A percentile compares a stretch with the other conserved stretches of the same genome.
Evolutionary conservation across 1,140 invertebrate genomes (phyloP).

Genomic region (Parasteatoda tepidariorum): DNA sequence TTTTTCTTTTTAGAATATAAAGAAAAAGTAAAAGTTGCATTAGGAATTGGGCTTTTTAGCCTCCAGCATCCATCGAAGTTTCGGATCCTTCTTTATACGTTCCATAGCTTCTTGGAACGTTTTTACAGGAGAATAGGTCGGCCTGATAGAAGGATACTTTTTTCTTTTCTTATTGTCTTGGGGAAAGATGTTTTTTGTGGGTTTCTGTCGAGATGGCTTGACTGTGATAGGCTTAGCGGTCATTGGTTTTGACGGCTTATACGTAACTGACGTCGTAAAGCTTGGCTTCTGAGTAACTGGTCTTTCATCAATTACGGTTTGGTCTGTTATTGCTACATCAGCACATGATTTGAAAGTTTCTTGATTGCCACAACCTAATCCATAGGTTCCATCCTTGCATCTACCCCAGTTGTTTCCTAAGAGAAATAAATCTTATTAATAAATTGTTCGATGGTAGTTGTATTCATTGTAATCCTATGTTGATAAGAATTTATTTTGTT

Average conservation of each 20-base stretch:
- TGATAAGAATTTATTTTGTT: too few relatives aligned
- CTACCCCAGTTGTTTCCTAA: constrained; percentile 74
- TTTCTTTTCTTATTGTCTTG: constrained; percentile 20
- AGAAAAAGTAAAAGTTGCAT: too few relatives aligned
- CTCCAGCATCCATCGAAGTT: constrained; percentile 39
- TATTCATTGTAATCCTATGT: too few relatives aligned
- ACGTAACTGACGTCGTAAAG: background rate
- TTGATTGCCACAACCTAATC: constrained; percentile 85
- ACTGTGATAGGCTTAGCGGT: background rate
- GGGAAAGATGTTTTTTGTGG: background rate
- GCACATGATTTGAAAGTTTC: constrained; percentile 89
- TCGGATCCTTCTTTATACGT: constrained; percentile 24
- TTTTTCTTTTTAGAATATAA: too few relatives aligned
- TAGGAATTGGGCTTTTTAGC: background rate
- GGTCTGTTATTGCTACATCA: constrained; percentile 79
- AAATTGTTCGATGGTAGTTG: background rate
- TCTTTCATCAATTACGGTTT: constrained; percentile 61
- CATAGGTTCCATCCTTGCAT: constrained; percentile 71
- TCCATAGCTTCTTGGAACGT: constrained; percentile 34
- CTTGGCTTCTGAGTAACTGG: background rate
- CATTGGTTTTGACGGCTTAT: background rate
- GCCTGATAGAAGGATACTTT: background rate
- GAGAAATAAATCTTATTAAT: constrained; percentile 65
- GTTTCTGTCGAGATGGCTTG: background rate
- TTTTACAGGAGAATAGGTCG: background rate